Evolutionary conservation across 2,888 invertebrate species (phyloP), one percentile per base, ranked within the genome.

Genomic region (Ischnus inquisitorius): DNA sequence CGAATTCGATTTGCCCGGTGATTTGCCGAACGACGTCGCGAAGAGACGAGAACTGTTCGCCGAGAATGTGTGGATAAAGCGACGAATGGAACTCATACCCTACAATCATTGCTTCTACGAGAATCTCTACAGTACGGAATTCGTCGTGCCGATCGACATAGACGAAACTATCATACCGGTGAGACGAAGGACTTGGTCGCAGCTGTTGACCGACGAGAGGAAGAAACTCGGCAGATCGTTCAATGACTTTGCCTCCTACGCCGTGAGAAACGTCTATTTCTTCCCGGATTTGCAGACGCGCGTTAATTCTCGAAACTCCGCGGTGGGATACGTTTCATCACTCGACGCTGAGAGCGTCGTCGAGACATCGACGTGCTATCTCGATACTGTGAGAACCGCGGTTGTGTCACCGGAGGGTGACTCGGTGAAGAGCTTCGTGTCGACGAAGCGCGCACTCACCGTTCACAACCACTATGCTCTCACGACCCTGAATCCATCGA

Each of bases 81-180:
- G 97, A 88, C 95, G 95, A 77, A 94, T 96, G 93, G 97, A 97
- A 91, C 94, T 97, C 43, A 94, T 97, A 84, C 95, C 96, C 0
- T 97, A 97, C 92, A 97, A 97, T 92, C 97, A 97, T 92, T 97
- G 97, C 90, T 95, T 97, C 82, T 97, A 97, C 92, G 95, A 96
- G 91, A 96, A 96, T 93, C 93, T 97, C 72, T 93, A 95, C 88
- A 94, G 94, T 85, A 96, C 96, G 51, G 94, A 95, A 88, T 96
- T 94, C 91, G 94, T 97, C 19, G 94, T 97, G 39, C 96, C 97
- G 10, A 93, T 97, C 87, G 97, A 97, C 91, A 94, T 96, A 62
- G 97, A 97, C 92, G 97, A 97, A 94, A 94, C 97, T 68, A 95
- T 97, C 79, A 94, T 97, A 75, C 97, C 97, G 19, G 95, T 95